phyloP scores from a whole-genome alignment of 2,797 vertebrate species.

The Lagodon rhomboides region DNA sequence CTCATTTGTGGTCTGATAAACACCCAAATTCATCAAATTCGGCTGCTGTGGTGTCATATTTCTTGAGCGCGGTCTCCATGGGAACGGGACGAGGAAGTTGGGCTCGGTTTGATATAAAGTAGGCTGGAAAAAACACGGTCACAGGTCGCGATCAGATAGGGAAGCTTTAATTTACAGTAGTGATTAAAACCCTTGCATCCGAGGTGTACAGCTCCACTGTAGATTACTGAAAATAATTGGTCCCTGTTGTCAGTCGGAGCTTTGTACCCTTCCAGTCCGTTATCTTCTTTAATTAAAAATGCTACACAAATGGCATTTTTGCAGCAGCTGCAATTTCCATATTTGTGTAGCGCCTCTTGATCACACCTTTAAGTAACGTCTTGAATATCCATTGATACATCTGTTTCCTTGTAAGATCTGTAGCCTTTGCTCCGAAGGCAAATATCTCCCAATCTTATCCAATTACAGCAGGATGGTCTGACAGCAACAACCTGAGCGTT shows the following conservation, averaged over 20 bases:
- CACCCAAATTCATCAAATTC: too few species aligned
- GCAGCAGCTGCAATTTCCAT: conserved; percentile 21
- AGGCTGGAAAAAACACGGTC: too few species aligned
- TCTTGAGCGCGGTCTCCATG: too few species aligned
- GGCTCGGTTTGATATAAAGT: too few species aligned
- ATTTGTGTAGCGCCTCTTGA: conserved; percentile 9
- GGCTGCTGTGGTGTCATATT: too few species aligned
- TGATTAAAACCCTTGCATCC: conserved; percentile 32
- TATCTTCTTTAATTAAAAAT: conserved; percentile 31
- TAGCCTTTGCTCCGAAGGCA: conserved; percentile 30
- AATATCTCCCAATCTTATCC: conserved; percentile 43
- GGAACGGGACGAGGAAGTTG: too few species aligned
- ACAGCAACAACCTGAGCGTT: conserved; percentile 25
- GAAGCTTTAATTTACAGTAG: conserved; percentile 34
- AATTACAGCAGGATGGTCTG: conserved; percentile 36
- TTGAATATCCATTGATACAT: conserved; percentile 20
- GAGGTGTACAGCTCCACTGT: background rate
- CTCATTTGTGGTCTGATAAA: too few species aligned
- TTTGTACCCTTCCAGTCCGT: background rate
- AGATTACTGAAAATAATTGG: conserved; percentile 39
- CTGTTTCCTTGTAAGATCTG: conserved; percentile 13
- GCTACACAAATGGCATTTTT: conserved; percentile 5
- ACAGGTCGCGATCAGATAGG: conserved; percentile 26
- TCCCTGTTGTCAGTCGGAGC: conserved; percentile 18
- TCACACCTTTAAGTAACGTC: conserved; percentile 5